Base-by-base conservation (phyloP, 2,113 vertebrate species). In the Oceanites oceanicus region DNA sequence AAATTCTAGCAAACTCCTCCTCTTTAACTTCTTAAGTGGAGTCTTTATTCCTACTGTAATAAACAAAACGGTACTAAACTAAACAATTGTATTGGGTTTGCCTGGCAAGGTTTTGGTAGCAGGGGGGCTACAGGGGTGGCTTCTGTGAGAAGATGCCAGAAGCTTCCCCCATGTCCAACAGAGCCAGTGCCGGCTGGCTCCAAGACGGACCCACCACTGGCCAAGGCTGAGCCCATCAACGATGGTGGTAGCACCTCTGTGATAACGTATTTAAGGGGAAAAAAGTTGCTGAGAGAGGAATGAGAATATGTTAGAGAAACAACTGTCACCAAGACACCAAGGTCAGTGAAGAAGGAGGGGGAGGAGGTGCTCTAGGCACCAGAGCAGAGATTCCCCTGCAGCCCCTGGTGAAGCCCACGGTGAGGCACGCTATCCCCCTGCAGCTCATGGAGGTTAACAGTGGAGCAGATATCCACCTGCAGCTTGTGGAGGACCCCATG, bases 181-280 rank as follows among this genome's bases (percentile, higher is more conserved):
- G 15, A 44, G 4, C 2, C 36, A 78, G 5, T 56, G 7, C 4
- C 42, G 44, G 10, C 2, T 1, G 0, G 7, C 9, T 85, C 15
- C 32, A 50, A 36, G 32, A 23, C 0, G 3, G 17, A 44, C 21
- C 5, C 1, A 0, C 36, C 0, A 0, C 56, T 56, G 17, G 26
- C 26, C 42, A 63, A 44, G 49, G 6, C 13, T 1, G 1, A 71
- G 18, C 4, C 10, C 4, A 27, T 32, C n/a, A 50, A 17, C 0
- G 2, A 32, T 0, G 0, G 30, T 65, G 50, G 20, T 20, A 50
- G 18, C 2, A 0, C 15, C 22, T 32, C 29, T 38, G 44, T 6
- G 18, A 20, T 14, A 56, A 44, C 11, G 21, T 26, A 36, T 50
- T 20, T 30, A 52, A 52, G 36, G 12, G 12, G 6, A 1, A 36